Evolutionary conservation across 2,888 invertebrate species (phyloP).

Genomic region (Desoria tigrina): DNA sequence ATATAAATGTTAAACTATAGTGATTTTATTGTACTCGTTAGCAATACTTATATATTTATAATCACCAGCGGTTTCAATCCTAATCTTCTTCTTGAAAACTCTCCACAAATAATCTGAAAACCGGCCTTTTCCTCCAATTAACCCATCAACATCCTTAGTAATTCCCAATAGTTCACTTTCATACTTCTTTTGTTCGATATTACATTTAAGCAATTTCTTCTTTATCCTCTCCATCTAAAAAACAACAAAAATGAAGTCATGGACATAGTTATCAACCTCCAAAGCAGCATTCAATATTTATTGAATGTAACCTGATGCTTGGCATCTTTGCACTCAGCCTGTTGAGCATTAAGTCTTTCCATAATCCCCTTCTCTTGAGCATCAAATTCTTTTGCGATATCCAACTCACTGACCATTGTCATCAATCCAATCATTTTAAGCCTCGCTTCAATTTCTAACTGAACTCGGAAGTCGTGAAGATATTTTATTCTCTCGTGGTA

Average conservation of each 20-base stretch:
- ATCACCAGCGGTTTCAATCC: slow-evolving; percentile 55
- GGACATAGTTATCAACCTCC: background rate
- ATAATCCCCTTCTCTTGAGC: slow-evolving; percentile 67
- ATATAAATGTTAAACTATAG: no score
- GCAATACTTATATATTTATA: no score
- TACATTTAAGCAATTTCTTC: slow-evolving; percentile 62
- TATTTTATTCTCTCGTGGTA: slow-evolving; percentile 68
- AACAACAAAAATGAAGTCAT: background rate
- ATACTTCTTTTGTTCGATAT: slow-evolving; percentile 58
- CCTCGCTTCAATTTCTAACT: slow-evolving; percentile 63
- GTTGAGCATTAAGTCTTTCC: slow-evolving; percentile 58
- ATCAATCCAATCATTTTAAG: slow-evolving; percentile 63
- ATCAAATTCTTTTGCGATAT: slow-evolving; percentile 73
- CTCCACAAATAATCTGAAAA: slow-evolving; percentile 75
- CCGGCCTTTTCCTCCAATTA: slow-evolving; percentile 68
- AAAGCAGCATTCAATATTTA: no score
- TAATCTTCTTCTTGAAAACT: slow-evolving; percentile 81
- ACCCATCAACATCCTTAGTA: slow-evolving; percentile 63
- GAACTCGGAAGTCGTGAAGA: slow-evolving; percentile 63
- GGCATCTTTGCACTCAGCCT: slow-evolving; percentile 40
- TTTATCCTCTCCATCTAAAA: slow-evolving; percentile 52
- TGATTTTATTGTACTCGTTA: no score
- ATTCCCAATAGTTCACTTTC: slow-evolving; percentile 60
- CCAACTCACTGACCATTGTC: slow-evolving; percentile 72
- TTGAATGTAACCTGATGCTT: slow-evolving; percentile 29